These are phyloP conservation scores for Beris morrisii DNA, from an alignment of 2,888 invertebrate genomes.

Conservation along the genomic window DNA sequence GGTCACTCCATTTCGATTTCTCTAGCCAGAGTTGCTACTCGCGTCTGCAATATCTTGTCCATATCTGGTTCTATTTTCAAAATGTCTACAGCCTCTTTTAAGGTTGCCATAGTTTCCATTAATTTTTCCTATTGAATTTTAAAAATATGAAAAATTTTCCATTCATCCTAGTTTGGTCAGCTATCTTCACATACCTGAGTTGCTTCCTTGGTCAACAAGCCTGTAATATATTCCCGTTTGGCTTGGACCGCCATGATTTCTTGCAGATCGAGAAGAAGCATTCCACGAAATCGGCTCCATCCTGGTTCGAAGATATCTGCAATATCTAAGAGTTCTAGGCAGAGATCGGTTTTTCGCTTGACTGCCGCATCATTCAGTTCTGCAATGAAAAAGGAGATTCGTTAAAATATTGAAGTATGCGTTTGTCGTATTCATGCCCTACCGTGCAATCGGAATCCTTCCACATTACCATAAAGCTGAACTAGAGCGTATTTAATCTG, in stretches of 20 bases:
- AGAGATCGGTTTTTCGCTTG: conserved; percentile 65
- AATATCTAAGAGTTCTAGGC: conserved; percentile 67
- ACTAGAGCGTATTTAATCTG: conserved; percentile 70
- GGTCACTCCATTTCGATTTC: conserved; percentile 47
- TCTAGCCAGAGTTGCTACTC: conserved; percentile 56
- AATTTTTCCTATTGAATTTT: conserved; percentile 58
- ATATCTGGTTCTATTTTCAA: conserved; percentile 64
- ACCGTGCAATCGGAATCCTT: conserved; percentile 63
- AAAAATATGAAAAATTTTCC: not conserved
- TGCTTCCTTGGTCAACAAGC: conserved; percentile 59
- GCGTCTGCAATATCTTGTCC: conserved; percentile 58
- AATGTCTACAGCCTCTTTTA: conserved; percentile 65
- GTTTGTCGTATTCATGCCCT: not conserved
- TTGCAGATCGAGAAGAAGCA: conserved; percentile 67
- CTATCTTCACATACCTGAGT: conserved; percentile 57
- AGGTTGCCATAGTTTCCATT: conserved; percentile 60
- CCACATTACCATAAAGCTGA: conserved; percentile 68
- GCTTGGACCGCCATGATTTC: conserved; percentile 64
- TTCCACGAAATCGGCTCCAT: conserved; percentile 65
- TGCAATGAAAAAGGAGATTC: conserved; percentile 43
- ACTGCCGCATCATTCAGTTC: conserved; percentile 63
- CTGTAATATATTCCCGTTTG: conserved; percentile 60
- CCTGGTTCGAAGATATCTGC: conserved; percentile 69
- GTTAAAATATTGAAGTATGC: not conserved
- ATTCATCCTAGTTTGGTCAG: conserved; percentile 4